These are phyloP conservation scores for Euura saliciscinereae DNA, from an alignment of 1,140 invertebrate genomes.

Conservation along the genomic window DNA sequence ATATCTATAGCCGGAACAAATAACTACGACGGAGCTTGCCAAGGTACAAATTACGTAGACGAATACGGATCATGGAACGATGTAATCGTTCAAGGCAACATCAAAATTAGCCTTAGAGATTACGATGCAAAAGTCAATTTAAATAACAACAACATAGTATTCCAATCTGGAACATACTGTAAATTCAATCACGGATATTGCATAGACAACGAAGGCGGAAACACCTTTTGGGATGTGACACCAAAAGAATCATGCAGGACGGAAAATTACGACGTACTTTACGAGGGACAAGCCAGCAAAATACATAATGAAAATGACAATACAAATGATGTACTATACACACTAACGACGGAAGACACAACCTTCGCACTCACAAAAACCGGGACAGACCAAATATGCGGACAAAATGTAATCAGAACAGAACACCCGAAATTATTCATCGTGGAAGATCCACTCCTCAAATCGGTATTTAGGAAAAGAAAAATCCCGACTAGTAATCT, in stretches of 20 bases:
- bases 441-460: background rate
- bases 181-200: slow-evolving; percentile 4
- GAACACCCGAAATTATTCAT: background rate
- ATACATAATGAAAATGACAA: background rate
- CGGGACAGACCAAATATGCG: background rate
- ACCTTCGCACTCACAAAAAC: background rate
- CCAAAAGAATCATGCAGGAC: background rate
- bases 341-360: background rate
- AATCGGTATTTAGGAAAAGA: background rate
- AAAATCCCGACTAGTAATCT: background rate
- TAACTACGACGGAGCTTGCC: background rate
- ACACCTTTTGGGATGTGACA: slow-evolving; percentile 9
- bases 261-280: background rate
- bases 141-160: background rate
- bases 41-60: background rate
- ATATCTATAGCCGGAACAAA: background rate
- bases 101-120: background rate
- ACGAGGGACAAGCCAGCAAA: background rate
- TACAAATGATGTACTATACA: background rate
- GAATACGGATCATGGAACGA: background rate
- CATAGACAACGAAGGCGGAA: slow-evolving; percentile 20
- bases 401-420: background rate
- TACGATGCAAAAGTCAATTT: background rate
- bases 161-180: background rate
- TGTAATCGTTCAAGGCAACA: background rate